Percentiles rank a stretch among this genome's conserved stretches.
These are phyloP conservation scores for Leuctra nigra DNA, from an alignment of 2,888 invertebrate genomes.

Conservation along the genomic window DNA sequence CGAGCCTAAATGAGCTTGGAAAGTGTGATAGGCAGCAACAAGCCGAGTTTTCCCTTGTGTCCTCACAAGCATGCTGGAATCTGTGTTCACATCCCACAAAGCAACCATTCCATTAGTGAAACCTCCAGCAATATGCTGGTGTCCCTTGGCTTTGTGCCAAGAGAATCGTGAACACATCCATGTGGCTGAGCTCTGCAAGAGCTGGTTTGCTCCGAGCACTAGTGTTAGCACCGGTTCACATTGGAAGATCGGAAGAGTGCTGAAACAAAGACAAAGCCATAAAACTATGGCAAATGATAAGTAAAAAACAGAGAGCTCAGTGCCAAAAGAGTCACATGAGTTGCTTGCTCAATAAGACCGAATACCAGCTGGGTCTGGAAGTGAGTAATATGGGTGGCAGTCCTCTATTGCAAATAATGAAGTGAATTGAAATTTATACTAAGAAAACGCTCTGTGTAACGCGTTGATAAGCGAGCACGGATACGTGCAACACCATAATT, in stretches of 20 bases:
- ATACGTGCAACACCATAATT: too few relatives aligned
- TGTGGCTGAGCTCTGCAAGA: not conserved
- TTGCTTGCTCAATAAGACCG: too few relatives aligned
- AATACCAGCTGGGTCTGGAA: too few relatives aligned
- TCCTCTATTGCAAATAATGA: too few relatives aligned
- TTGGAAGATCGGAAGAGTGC: constrained; percentile 36
- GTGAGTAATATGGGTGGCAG: too few relatives aligned
- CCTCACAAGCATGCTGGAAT: constrained; percentile 46
- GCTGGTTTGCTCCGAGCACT: constrained; percentile 9
- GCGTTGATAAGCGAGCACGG: too few relatives aligned
- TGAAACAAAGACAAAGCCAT: too few relatives aligned
- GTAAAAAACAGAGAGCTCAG: too few relatives aligned
- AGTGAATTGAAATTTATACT: too few relatives aligned
- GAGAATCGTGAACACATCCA: constrained; percentile 32
- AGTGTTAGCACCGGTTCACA: constrained; percentile 39
- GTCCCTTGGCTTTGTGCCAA: constrained; percentile 33
- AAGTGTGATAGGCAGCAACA: constrained; percentile 51
- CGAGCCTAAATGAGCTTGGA: constrained; percentile 50
- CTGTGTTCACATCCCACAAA: constrained; percentile 51
- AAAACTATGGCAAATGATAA: too few relatives aligned
- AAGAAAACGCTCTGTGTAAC: too few relatives aligned
- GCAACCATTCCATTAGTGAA: constrained; percentile 61
- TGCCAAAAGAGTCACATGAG: too few relatives aligned
- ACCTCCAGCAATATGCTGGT: constrained; percentile 51
- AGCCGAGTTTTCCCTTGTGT: constrained; percentile 41